Evolutionary conservation across 2,113 vertebrate species (phyloP).

Genomic region (Prietella phreatophila): DNA sequence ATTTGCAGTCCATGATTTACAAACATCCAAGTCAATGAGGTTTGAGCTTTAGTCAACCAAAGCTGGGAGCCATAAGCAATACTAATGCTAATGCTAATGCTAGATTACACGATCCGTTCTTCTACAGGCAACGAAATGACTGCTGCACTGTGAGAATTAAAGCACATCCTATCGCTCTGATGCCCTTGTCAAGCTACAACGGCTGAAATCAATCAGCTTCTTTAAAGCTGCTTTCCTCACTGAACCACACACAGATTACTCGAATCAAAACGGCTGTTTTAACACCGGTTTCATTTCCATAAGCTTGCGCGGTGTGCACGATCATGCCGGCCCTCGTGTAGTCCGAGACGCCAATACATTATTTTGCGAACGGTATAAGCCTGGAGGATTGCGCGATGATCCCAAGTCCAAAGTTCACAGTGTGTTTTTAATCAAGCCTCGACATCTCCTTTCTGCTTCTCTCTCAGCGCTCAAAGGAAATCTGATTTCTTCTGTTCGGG

Average conservation of each 20-base stretch:
- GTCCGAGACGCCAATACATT: conserved; percentile 16
- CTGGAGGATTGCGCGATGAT: conserved; percentile 27
- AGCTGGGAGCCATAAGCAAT: neutral
- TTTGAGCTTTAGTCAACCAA: neutral
- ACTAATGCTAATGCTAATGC: neutral
- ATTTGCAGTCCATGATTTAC: neutral
- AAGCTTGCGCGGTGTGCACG: neutral
- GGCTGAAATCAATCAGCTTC: conserved; percentile 37
- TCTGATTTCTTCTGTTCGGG: conserved; percentile 45
- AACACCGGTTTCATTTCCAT: conserved; percentile 22
- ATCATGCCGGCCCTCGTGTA: neutral
- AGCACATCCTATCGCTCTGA: neutral
- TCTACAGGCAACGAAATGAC: neutral
- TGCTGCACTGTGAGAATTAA: conserved; percentile 6
- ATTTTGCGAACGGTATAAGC: conserved; percentile 9
- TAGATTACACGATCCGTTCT: neutral
- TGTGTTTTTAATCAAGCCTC: conserved; percentile 49
- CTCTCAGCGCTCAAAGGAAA: conserved; percentile 37
- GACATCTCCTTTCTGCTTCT: conserved; percentile 45
- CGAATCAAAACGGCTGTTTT: conserved; percentile 1
- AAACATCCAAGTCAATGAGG: neutral
- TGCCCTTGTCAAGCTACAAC: conserved; percentile 40
- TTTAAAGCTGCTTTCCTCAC: neutral
- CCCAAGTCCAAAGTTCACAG: conserved; percentile 40
- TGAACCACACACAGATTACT: conserved; percentile 19